Percentiles rank a stretch among this genome's conserved stretches.
phyloP scores from a whole-genome alignment of 2,888 invertebrate species.

The Cloeon dipterum region DNA sequence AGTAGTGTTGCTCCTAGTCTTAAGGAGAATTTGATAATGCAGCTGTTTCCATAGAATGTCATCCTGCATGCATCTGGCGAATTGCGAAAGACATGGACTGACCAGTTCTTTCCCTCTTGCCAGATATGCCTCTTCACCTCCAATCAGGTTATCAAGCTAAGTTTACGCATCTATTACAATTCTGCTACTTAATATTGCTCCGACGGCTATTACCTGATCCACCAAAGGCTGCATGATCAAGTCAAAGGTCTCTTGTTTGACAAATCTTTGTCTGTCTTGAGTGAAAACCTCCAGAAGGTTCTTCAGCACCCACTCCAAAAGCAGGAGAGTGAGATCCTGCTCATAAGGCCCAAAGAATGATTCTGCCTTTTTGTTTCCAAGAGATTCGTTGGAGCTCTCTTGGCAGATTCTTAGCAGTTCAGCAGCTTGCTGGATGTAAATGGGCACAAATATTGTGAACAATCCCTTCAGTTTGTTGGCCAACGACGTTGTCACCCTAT shows the following conservation, averaged over 20 bases:
- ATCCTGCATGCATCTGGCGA: conserved; percentile 60
- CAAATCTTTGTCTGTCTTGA: conserved; percentile 57
- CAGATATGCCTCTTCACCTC: conserved; percentile 34
- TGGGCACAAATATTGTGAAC: conserved; percentile 74
- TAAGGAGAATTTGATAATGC: conserved; percentile 72
- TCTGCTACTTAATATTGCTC: no score
- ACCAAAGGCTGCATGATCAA: conserved; percentile 66
- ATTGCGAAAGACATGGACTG: conserved; percentile 58
- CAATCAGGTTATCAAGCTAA: conserved; percentile 42
- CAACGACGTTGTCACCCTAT: conserved; percentile 45
- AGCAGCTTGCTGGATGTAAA: conserved; percentile 61
- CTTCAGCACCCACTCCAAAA: conserved; percentile 47
- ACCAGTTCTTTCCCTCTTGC: conserved; percentile 33
- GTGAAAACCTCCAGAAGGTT: conserved; percentile 56
- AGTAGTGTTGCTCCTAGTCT: conserved; percentile 54
- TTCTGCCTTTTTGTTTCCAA: no score
- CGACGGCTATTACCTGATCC: conserved; percentile 43
- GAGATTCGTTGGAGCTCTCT: conserved; percentile 10
- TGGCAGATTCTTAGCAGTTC: conserved; percentile 47
- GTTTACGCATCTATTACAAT: neutral
- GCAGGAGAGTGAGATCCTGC: conserved; percentile 19
- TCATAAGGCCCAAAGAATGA: conserved; percentile 2
- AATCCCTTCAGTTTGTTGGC: conserved; percentile 65
- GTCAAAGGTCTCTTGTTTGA: conserved; percentile 67
- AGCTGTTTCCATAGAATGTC: conserved; percentile 76